A percentile compares a stretch with the other conserved stretches of the same genome.
Conservation (phyloP, 2,797 vertebrate species). For the Paedocypris micromegethes region DNA sequence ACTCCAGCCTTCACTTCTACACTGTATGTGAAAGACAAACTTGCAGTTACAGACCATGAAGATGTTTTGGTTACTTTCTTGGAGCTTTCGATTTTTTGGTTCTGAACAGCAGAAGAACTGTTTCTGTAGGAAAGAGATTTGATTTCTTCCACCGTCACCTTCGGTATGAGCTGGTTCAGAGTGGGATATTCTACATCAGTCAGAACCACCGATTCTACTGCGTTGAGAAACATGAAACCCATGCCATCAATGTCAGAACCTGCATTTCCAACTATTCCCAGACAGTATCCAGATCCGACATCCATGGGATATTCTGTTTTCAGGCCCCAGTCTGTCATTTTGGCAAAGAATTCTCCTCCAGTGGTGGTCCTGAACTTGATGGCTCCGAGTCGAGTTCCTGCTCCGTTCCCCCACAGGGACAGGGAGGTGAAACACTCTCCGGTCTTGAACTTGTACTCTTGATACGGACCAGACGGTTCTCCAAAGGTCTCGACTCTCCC, state of each 20-base stretch:
- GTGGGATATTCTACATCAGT: slow-evolving; percentile 34
- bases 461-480: not conserved
- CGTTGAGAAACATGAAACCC: slow-evolving; percentile 28
- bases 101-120: not conserved
- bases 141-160: slow-evolving; percentile 18
- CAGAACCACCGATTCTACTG: slow-evolving; percentile 26
- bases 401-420: slow-evolving; percentile 42
- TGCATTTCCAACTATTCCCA: slow-evolving; percentile 13
- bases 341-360: slow-evolving; percentile 5
- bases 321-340: slow-evolving; percentile 17
- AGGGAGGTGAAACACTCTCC: slow-evolving; percentile 39
- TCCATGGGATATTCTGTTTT: slow-evolving; percentile 27
- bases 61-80: slow-evolving; percentile 9
- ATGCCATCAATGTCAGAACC: slow-evolving; percentile 24
- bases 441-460: slow-evolving; percentile 23
- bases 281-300: slow-evolving; percentile 37
- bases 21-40: not conserved
- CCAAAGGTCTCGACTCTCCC: slow-evolving; percentile 20
- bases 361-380: slow-evolving; percentile 44
- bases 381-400: slow-evolving; percentile 36
- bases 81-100: slow-evolving; percentile 24
- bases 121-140: slow-evolving; percentile 33
- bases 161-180: slow-evolving; percentile 10
- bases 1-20: slow-evolving; percentile 25
- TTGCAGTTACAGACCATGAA: slow-evolving; percentile 29